Evolutionary conservation across 2,888 invertebrate species (phyloP).

Genomic region (Heteropelma amictum): DNA sequence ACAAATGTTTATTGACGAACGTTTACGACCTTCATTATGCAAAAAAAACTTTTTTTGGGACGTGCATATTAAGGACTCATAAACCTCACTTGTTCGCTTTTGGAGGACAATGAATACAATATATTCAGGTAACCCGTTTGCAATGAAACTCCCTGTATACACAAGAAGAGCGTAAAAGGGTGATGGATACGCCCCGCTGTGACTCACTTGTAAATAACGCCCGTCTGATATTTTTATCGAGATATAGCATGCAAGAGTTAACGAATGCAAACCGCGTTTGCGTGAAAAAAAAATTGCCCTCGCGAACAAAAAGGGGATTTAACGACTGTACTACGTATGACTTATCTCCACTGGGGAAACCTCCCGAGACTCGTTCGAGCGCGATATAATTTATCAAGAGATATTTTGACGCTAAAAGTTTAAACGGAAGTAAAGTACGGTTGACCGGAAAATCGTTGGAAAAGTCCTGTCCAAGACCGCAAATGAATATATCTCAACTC

Average conservation of each 20-base stretch:
- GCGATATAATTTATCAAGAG: background rate
- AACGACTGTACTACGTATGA: slow-evolving; percentile 9
- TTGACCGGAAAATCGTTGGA: background rate
- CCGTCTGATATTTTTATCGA: slow-evolving; percentile 28
- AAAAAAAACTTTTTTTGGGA: too few species aligned
- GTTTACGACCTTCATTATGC: too few species aligned
- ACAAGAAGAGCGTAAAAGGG: background rate
- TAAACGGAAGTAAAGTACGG: background rate
- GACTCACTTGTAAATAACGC: slow-evolving; percentile 46
- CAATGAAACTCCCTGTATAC: too few species aligned
- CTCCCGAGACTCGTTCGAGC: background rate
- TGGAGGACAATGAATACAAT: too few species aligned
- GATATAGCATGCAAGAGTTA: slow-evolving; percentile 3
- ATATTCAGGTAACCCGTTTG: too few species aligned
- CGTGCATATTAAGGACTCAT: too few species aligned
- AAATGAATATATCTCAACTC: too few species aligned
- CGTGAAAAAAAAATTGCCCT: slow-evolving; percentile 1
- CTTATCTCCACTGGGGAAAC: background rate
- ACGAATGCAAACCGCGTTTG: slow-evolving; percentile 17
- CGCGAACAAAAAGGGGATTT: slow-evolving; percentile 15
- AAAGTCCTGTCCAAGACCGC: too few species aligned
- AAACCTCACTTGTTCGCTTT: too few species aligned
- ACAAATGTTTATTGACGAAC: too few species aligned
- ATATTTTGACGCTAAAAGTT: background rate
- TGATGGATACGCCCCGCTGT: slow-evolving; percentile 33